Evolutionary conservation across 2,888 invertebrate species (phyloP), one percentile per base, ranked within the genome.

Genomic region (Amphipoea oculea): DNA sequence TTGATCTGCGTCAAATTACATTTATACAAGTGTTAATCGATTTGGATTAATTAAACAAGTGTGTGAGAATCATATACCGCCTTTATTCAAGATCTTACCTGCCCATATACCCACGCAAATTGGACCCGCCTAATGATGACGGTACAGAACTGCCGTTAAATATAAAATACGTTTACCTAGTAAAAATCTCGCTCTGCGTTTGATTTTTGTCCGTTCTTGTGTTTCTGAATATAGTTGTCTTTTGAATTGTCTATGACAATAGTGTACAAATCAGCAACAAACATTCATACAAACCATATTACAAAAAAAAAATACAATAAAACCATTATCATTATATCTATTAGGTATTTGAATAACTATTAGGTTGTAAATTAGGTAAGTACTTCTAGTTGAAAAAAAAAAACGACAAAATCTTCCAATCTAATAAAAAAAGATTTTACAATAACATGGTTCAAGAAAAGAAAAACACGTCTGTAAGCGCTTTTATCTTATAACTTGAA

Each of bases 401-500:
- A 9, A 11, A 0, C 9, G 3, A 45, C 29, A 68, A 11, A 20
- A n/a, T 40, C 4, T n/a, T 42, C 14, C 4, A 70, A 14, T 7
- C 7, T 23, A 17, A 54, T 48, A 3, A 29, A 29, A 42, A 71
- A 62, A 40, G 11, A n/a, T 17, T 17, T 9, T n/a, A 11, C n/a
- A 71, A 17, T 60, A 7, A 5, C 45, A 20, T 45, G 4, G 9
- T 36, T n/a, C 4, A 11, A 40, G 2, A 36, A 6, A 57, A 29
- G 1, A 75, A 57, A 57, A 78, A 45, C 0, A 23, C 0, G 6
- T 17, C 5, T 51, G 23, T 4, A 71, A 23, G 48, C 63, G 68
- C 79, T 79, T 29, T 7, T 20, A 5, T 79, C 74, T 76, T 66
- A 0, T 76, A 45, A 23, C 76, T 79, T 85, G 62, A 9, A 63